phyloP scores from a whole-genome alignment of 2,113 vertebrate species.

The Rutilus rutilus region DNA sequence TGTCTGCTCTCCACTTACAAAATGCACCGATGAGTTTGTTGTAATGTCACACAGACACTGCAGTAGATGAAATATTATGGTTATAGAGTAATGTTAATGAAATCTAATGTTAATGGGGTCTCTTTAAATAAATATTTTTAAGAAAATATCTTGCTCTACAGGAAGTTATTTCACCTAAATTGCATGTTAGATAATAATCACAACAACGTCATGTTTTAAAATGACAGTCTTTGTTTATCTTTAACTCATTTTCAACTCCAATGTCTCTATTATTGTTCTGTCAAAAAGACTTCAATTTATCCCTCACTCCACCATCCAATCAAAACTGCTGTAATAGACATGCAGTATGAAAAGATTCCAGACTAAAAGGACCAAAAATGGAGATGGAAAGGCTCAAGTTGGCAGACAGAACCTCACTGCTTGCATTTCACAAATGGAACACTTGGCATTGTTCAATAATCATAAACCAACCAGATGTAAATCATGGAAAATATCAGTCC shows the following conservation, averaged over 20 bases:
- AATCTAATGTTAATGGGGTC: constrained; percentile 1
- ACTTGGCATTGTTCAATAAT: constrained; percentile 8
- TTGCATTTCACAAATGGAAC: neutral
- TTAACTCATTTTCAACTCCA: neutral
- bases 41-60: neutral
- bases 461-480: neutral
- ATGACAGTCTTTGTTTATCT: neutral
- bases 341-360: neutral
- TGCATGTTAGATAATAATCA: neutral
- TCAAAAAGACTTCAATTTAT: neutral
- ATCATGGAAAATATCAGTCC: constrained; percentile 11
- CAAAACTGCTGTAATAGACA: neutral
- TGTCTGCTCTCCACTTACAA: neutral
- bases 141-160: neutral
- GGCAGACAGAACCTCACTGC: neutral
- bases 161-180: neutral
- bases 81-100: constrained; percentile 2
- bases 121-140: constrained; percentile 21
- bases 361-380: constrained; percentile 24
- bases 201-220: neutral
- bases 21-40: constrained; percentile 12
- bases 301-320: neutral
- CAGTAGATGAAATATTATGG: neutral
- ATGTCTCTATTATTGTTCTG: neutral
- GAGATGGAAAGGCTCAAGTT: constrained; percentile 1